Evolutionary conservation across 2,888 invertebrate genomes (phyloP).

Genomic region (Drosophila borealis): DNA sequence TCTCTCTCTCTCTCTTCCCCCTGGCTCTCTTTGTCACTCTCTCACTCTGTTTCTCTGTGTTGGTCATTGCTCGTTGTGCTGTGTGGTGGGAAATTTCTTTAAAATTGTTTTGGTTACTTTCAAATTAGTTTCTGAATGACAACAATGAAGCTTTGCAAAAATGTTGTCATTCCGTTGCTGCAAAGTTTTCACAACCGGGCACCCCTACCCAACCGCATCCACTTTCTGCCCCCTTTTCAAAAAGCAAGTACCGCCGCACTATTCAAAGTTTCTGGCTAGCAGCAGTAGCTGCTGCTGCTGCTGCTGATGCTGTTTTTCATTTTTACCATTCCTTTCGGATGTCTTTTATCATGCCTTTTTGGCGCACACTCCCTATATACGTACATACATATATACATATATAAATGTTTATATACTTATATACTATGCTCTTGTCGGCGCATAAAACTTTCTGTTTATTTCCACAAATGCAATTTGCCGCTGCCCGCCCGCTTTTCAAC

Average conservation of each 20-base stretch:
- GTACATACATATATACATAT: slow-evolving; percentile 10
- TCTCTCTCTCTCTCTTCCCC: background rate
- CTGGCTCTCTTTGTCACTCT: background rate
- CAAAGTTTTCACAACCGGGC: slow-evolving; percentile 65
- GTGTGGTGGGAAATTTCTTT: slow-evolving; percentile 80
- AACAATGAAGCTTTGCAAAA: slow-evolving; percentile 80
- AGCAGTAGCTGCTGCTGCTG: slow-evolving; percentile 19
- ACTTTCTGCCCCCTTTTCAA: background rate
- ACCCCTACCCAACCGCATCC: background rate
- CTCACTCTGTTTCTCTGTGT: slow-evolving; percentile 11
- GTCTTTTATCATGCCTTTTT: slow-evolving; percentile 61
- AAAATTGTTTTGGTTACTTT: slow-evolving; percentile 83
- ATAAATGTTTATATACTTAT: slow-evolving; percentile 12
- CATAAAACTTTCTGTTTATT: slow-evolving; percentile 78
- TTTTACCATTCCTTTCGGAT: slow-evolving; percentile 52
- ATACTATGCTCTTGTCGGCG: slow-evolving; percentile 40
- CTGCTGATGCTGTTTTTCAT: slow-evolving; percentile 56
- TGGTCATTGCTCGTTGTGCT: slow-evolving; percentile 44
- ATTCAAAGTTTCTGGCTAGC: slow-evolving; percentile 66
- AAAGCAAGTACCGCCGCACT: slow-evolving; percentile 50
- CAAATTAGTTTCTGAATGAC: slow-evolving; percentile 81
- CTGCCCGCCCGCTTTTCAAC: slow-evolving; percentile 38
- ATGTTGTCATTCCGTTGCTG: slow-evolving; percentile 82
- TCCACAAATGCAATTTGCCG: slow-evolving; percentile 77
- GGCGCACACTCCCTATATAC: slow-evolving; percentile 26